phyloP scores from a whole-genome alignment of 2,888 invertebrate species.

The Troides helena region DNA sequence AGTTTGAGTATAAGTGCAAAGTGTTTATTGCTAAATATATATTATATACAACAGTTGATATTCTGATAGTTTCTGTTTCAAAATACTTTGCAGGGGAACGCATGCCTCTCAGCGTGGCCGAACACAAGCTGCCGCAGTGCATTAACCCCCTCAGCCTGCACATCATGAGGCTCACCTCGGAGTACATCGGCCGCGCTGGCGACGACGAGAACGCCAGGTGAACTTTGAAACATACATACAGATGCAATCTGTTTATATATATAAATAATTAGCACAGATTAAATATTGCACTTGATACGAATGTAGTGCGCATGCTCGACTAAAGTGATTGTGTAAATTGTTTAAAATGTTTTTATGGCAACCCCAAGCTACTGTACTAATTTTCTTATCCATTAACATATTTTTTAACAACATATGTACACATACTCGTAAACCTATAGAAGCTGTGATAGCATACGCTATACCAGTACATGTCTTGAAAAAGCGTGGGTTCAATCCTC shows the following conservation, averaged over 20 bases:
- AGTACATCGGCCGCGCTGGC: constrained; percentile 87
- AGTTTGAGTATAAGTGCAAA: no score
- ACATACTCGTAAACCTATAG: no score
- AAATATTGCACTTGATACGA: constrained; percentile 1
- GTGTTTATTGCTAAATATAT: no score
- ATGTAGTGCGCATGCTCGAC: constrained; percentile 9
- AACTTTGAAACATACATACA: no score
- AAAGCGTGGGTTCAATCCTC: no score
- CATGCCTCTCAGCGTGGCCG: constrained; percentile 96
- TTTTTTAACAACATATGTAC: no score
- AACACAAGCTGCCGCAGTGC: constrained; percentile 94
- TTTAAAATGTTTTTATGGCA: no score
- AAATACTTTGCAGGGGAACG: constrained; percentile 84
- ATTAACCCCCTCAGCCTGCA: constrained; percentile 96
- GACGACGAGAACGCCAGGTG: constrained; percentile 69
- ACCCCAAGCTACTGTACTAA: no score
- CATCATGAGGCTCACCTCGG: constrained; percentile 95
- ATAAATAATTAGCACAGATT: not conserved
- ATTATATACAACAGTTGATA: not conserved
- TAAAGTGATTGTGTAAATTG: not conserved
- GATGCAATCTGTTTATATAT: not conserved
- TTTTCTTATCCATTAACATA: no score
- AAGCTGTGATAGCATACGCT: no score
- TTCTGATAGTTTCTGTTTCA: constrained; percentile 13
- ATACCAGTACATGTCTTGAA: no score